Percentiles rank a stretch among this genome's conserved stretches.
phyloP scores from a whole-genome alignment of 2,888 invertebrate species.

The Saturnia pavonia region DNA sequence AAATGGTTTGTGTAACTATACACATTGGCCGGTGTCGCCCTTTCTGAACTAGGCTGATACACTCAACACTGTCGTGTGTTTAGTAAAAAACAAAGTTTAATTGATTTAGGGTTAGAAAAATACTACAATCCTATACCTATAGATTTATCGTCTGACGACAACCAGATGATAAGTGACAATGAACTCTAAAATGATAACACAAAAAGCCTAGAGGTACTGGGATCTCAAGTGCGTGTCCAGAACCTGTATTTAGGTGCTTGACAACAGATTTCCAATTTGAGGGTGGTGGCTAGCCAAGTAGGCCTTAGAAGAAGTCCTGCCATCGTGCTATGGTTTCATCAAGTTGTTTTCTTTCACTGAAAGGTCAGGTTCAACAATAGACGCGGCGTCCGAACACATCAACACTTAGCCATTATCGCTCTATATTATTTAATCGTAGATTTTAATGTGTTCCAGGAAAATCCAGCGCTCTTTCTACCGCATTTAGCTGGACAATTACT shows the following conservation, averaged over 20 bases:
- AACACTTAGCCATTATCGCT: not conserved
- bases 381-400: not conserved
- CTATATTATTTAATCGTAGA: not conserved
- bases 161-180: not conserved
- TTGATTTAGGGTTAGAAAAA: not conserved
- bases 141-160: not conserved
- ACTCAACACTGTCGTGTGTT: too few relatives aligned
- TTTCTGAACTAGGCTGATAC: too few relatives aligned
- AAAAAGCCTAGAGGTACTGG: not conserved
- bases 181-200: not conserved
- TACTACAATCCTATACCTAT: not conserved
- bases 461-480: conserved; percentile 65
- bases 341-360: not conserved
- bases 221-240: not conserved
- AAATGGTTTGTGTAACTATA: too few relatives aligned
- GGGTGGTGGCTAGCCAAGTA: not conserved
- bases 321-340: not conserved
- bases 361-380: not conserved
- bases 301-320: too few relatives aligned
- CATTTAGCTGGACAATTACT: conserved; percentile 57
- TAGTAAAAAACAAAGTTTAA: too few relatives aligned
- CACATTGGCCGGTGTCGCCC: too few relatives aligned
- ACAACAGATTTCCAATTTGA: not conserved
- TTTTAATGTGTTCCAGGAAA: conserved; percentile 52
- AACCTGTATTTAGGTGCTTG: not conserved